Base-by-base conservation (phyloP, 2,888 invertebrate genomes). In the Tetramorium bicarinatum region DNA sequence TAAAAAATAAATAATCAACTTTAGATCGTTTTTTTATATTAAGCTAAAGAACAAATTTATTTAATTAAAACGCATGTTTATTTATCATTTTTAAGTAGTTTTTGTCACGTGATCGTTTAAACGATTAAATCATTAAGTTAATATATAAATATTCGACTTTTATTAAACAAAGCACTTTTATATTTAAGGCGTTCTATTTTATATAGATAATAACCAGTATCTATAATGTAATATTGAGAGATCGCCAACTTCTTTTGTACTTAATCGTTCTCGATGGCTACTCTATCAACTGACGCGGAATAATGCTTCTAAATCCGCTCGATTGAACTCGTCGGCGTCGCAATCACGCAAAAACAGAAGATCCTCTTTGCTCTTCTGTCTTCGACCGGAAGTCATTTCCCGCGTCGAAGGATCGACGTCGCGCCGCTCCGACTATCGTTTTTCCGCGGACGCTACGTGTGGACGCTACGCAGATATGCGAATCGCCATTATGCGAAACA, bases 371-470 rank as follows among this genome's bases (percentile, higher is more conserved):
- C 49, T 47, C 38, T 67, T 47, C 79, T 56, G 66, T 59, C 74
- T n/a, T 21, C 66, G 72, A 52, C 47, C 72, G 62, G 62, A 84
- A 66, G 66, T 74, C 72, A 61, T 82, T 74, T 80, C 38, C 82
- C 71, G 81, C 84, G 84, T 87, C 81, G 75, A 62, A 64, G 64
- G 38, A 61, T 75, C 72, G 81, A 66, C 84, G 69, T 84, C 80
- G 86, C 84, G 87, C 71, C 72, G 59, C 44, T 71, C 77, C 66
- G 77, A 66, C 74, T 71, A 67, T 52, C 54, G 84, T 84, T 85
- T 84, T 81, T 66, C 72, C 77, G 69, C 79, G 59, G 38, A 66
- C 52, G 29, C 4, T 34, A 67, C 52, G 52, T 18, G 66, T 52
- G 18, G 34, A 64, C 64, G 41, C 34, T 15, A n/a, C 41, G 34